Conservation (phyloP, 2,797 vertebrate species). For the Gephyroberyx darwinii region DNA sequence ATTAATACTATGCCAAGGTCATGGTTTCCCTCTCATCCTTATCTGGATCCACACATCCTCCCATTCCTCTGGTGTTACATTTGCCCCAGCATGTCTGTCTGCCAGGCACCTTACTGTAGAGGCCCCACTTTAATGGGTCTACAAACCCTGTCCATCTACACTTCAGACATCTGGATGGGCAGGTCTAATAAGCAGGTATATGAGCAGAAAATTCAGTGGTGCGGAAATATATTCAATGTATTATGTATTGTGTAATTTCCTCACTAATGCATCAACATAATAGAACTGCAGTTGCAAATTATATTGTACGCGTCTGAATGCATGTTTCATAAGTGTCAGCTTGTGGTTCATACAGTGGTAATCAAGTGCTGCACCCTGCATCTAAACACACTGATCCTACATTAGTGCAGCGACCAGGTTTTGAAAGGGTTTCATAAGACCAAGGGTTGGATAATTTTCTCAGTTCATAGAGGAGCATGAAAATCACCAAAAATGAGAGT, state of each 20-base stretch:
- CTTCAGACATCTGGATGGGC: slow-evolving; percentile 9
- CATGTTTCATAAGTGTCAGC: too few species aligned
- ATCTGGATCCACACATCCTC: slow-evolving; percentile 50
- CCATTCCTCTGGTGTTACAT: slow-evolving; percentile 33
- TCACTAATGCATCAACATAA: slow-evolving; percentile 24
- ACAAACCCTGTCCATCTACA: slow-evolving; percentile 7
- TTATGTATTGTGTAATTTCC: slow-evolving; percentile 1
- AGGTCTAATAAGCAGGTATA: neutral
- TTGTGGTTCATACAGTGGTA: too few species aligned
- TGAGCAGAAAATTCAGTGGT: neutral
- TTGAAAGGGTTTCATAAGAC: too few species aligned
- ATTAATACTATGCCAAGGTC: slow-evolving; percentile 59
- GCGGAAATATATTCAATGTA: slow-evolving; percentile 16
- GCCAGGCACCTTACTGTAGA: slow-evolving; percentile 28
- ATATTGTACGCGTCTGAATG: too few species aligned
- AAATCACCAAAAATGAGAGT: too few species aligned
- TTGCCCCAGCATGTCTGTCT: slow-evolving; percentile 27
- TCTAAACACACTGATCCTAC: neutral
- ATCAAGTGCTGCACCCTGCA: too few species aligned
- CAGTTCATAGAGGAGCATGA: too few species aligned
- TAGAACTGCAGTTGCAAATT: slow-evolving; percentile 1
- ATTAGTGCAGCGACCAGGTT: too few species aligned
- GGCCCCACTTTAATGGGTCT: slow-evolving; percentile 10
- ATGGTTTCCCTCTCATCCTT: slow-evolving; percentile 38
- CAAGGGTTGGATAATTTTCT: too few species aligned